Evolutionary conservation across 2,113 vertebrate species (phyloP).

Genomic region (Chauna torquata): DNA sequence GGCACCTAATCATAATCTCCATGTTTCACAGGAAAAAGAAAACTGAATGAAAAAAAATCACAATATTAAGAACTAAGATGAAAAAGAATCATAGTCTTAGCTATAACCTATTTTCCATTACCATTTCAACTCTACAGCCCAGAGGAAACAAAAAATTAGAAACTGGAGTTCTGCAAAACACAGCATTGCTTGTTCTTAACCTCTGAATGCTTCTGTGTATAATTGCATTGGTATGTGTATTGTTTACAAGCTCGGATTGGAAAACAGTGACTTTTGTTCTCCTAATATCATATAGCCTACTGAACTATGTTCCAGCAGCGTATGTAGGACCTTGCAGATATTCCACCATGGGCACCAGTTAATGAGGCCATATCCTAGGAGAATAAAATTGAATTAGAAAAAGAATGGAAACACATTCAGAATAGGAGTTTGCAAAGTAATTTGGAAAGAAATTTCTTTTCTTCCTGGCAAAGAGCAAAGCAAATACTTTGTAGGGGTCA

Average conservation of each 20-base stretch:
- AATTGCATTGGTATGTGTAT: not conserved
- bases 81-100: not conserved
- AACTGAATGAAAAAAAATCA: not conserved
- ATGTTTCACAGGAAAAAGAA: not conserved
- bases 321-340: not conserved
- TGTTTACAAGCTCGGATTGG: not conserved
- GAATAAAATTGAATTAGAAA: conserved; percentile 9
- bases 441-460: not conserved
- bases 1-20: not conserved
- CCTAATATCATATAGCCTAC: not conserved
- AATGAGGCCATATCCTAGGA: not conserved
- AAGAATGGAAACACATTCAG: conserved; percentile 42
- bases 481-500: not conserved
- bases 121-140: not conserved
- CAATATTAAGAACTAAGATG: not conserved
- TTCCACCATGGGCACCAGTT: not conserved
- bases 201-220: not conserved
- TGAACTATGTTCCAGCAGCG: not conserved
- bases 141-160: not conserved
- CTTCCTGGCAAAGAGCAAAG: conserved; percentile 30
- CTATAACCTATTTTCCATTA: not conserved
- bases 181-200: not conserved
- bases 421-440: not conserved
- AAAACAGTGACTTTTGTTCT: not conserved
- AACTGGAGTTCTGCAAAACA: not conserved